Evolutionary conservation across 2,888 invertebrate species (phyloP).

Genomic region (Griposia aprilina): DNA sequence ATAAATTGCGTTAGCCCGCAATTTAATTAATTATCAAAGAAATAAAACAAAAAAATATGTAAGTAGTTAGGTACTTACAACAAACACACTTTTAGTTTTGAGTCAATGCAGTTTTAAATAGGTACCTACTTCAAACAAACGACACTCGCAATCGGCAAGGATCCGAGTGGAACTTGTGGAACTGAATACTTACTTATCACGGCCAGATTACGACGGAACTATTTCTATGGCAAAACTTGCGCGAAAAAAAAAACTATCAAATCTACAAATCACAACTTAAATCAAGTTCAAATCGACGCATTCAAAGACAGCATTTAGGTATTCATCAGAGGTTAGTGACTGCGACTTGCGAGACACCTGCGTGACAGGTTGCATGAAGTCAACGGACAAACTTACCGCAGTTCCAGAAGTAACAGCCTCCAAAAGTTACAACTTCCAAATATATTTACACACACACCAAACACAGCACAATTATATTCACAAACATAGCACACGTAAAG

Average conservation of each 20-base stretch:
- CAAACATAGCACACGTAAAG: slow-evolving; percentile 76
- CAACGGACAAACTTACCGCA: slow-evolving; percentile 81
- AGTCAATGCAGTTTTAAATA: background rate
- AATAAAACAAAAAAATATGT: background rate
- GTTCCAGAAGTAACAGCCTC: slow-evolving; percentile 70
- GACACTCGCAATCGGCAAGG: background rate
- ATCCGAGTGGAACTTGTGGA: background rate
- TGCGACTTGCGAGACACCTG: slow-evolving; percentile 87
- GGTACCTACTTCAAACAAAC: background rate
- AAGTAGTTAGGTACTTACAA: background rate
- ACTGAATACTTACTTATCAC: background rate
- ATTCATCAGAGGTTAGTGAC: slow-evolving; percentile 87
- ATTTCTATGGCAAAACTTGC: background rate
- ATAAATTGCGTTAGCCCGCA: background rate
- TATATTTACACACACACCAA: slow-evolving; percentile 72
- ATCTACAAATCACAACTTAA: slow-evolving; percentile 4
- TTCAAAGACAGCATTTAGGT: slow-evolving; percentile 67
- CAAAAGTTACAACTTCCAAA: slow-evolving; percentile 68
- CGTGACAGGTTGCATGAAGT: slow-evolving; percentile 88
- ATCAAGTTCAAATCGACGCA: slow-evolving; percentile 43
- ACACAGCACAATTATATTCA: slow-evolving; percentile 76
- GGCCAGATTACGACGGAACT: background rate
- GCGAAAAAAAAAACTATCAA: background rate
- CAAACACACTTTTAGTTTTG: background rate
- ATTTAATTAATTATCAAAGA: background rate